Evolutionary conservation across 1,140 invertebrate species (phyloP).

Genomic region (Aleiodes sp.): DNA sequence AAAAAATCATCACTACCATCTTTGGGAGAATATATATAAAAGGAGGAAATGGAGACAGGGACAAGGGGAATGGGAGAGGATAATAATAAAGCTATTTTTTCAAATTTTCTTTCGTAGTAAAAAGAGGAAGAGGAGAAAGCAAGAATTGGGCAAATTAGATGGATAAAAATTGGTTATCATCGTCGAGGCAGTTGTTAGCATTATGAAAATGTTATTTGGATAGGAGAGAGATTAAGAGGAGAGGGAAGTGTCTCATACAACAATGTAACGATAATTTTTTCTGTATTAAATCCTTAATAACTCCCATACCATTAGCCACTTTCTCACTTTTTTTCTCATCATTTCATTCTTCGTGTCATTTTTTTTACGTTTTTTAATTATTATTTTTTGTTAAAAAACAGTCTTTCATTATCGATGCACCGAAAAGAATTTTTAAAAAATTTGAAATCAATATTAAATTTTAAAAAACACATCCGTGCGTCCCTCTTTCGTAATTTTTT

Average conservation of each 20-base stretch:
- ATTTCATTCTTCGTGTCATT: constrained; percentile 3
- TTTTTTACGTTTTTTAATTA: constrained; percentile 29
- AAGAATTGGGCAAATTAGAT: constrained; percentile 2
- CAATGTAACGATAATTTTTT: constrained; percentile 36
- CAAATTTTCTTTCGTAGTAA: no score
- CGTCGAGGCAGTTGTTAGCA: constrained; percentile 20
- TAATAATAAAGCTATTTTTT: constrained; percentile 14
- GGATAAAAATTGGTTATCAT: background rate
- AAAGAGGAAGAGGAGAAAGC: constrained; percentile 4
- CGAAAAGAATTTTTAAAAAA: constrained; percentile 30
- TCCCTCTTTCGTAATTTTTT: constrained; percentile 23
- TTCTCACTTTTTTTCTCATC: constrained; percentile 16
- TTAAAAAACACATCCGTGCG: constrained; percentile 6
- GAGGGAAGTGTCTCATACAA: constrained; percentile 34
- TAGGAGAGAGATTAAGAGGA: background rate
- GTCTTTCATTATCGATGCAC: constrained; percentile 51
- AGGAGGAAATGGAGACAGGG: constrained; percentile 22
- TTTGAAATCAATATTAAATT: background rate
- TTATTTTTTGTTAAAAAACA: constrained; percentile 47
- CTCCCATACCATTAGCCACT: constrained; percentile 31
- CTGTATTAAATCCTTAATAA: constrained; percentile 37
- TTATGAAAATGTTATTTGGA: constrained; percentile 18
- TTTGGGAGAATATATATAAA: constrained; percentile 53
- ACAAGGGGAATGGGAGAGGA: background rate
- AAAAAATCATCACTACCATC: constrained; percentile 55